phyloP scores from a whole-genome alignment of 2,888 invertebrate genomes.

The Monochamus alternatus region DNA sequence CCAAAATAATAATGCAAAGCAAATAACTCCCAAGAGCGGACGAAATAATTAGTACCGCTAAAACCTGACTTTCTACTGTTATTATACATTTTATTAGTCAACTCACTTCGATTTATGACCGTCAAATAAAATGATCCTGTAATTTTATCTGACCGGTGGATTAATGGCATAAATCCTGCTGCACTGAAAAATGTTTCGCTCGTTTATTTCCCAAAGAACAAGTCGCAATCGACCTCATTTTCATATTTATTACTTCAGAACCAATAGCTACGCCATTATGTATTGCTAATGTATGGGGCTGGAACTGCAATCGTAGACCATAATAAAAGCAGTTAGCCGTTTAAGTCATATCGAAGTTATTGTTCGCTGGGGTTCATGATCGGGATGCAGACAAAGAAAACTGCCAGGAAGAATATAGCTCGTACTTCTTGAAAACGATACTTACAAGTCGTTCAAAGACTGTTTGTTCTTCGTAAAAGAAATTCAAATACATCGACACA shows the following conservation, averaged over 20 bases:
- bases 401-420: background rate
- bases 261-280: slow-evolving; percentile 21
- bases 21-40: slow-evolving; percentile 9
- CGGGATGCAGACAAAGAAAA: background rate
- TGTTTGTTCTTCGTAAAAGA: too few relatives aligned
- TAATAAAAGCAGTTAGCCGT: slow-evolving; percentile 14
- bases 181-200: slow-evolving; percentile 24
- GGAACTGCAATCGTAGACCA: slow-evolving; percentile 17
- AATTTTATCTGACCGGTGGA: slow-evolving; percentile 45
- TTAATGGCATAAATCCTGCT: slow-evolving; percentile 38
- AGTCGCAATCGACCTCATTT: slow-evolving; percentile 50
- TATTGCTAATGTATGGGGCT: slow-evolving; percentile 23
- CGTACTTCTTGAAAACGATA: too few relatives aligned
- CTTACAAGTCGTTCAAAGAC: too few relatives aligned
- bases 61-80: slow-evolving; percentile 33
- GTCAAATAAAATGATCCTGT: slow-evolving; percentile 41
- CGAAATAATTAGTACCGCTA: slow-evolving; percentile 17
- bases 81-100: slow-evolving; percentile 30
- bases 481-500: too few relatives aligned
- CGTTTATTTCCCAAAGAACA: slow-evolving; percentile 35
- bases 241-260: slow-evolving; percentile 42
- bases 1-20: slow-evolving; percentile 6
- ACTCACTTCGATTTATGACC: slow-evolving; percentile 37
- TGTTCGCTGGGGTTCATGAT: background rate
- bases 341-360: slow-evolving; percentile 13